A percentile compares a stretch with the other conserved stretches of the same genome.
These are phyloP conservation scores for Anabacerthia variegaticeps DNA, from an alignment of 2,797 vertebrate species.

Conservation along the genomic window DNA sequence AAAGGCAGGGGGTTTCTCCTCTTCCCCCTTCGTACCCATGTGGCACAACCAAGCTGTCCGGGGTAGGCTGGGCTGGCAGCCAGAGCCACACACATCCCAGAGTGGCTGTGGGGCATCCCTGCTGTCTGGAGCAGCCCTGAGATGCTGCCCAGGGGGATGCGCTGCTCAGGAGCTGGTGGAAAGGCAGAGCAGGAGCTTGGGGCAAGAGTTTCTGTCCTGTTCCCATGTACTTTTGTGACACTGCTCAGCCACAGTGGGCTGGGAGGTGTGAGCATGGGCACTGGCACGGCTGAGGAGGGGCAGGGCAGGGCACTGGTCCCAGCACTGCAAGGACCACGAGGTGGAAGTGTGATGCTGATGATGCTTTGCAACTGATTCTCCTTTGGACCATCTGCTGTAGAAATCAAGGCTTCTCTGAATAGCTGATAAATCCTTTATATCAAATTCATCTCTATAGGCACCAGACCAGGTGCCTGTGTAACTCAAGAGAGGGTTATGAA, in stretches of 20 bases:
- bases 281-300: background rate
- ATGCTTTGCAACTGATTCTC: background rate
- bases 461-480: no score
- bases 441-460: background rate
- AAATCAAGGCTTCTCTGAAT: background rate
- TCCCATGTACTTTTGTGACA: rapidly evolving
- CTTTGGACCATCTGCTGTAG: background rate
- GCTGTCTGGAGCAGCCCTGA: background rate
- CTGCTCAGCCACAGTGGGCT: background rate
- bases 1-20: background rate
- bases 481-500: background rate
- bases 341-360: background rate
- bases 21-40: rapidly evolving
- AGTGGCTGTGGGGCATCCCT: background rate
- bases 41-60: background rate
- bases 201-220: background rate
- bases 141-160: no score
- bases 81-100: rapidly evolving
- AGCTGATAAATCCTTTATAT: background rate
- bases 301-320: background rate
- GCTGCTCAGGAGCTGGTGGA: background rate
- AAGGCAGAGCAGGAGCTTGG: background rate
- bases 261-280: background rate
- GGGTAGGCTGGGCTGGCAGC: background rate
- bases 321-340: rapidly evolving